These are phyloP conservation scores for Orthosia incerta DNA, from an alignment of 2,888 invertebrate genomes.

Conservation along the genomic window DNA sequence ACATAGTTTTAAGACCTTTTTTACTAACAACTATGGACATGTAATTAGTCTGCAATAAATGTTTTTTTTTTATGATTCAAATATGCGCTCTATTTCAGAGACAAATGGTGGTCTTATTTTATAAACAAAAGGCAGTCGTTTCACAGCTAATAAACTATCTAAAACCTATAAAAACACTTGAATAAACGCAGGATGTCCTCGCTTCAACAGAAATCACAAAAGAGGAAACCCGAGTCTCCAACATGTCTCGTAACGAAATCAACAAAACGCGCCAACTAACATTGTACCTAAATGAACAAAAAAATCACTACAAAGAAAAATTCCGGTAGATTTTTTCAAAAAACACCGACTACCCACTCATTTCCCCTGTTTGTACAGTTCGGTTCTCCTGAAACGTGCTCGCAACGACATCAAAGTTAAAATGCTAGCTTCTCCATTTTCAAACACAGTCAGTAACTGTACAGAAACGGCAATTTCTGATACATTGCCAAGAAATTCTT, in stretches of 20 bases:
- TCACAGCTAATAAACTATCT: background rate
- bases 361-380: slow-evolving; percentile 47
- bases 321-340: slow-evolving; percentile 33
- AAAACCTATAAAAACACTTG: background rate
- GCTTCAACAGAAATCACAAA: slow-evolving; percentile 8
- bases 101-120: background rate
- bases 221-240: background rate
- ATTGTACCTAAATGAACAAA: slow-evolving; percentile 42
- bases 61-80: too few species aligned
- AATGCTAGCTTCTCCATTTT: slow-evolving; percentile 57
- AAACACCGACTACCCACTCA: slow-evolving; percentile 29
- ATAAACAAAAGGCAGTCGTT: background rate
- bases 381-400: slow-evolving; percentile 51
- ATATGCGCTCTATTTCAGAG: background rate
- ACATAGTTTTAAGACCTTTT: too few species aligned
- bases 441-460: slow-evolving; percentile 27
- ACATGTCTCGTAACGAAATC: slow-evolving; percentile 37
- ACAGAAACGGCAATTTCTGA: slow-evolving; percentile 46
- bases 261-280: slow-evolving; percentile 28
- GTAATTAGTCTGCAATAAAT: too few species aligned
- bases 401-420: slow-evolving; percentile 59
- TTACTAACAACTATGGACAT: too few species aligned
- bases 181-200: background rate
- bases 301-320: slow-evolving; percentile 52
- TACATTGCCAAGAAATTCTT: slow-evolving; percentile 61